Conservation (phyloP, 1,140 invertebrate genomes). For the Proales similis region DNA sequence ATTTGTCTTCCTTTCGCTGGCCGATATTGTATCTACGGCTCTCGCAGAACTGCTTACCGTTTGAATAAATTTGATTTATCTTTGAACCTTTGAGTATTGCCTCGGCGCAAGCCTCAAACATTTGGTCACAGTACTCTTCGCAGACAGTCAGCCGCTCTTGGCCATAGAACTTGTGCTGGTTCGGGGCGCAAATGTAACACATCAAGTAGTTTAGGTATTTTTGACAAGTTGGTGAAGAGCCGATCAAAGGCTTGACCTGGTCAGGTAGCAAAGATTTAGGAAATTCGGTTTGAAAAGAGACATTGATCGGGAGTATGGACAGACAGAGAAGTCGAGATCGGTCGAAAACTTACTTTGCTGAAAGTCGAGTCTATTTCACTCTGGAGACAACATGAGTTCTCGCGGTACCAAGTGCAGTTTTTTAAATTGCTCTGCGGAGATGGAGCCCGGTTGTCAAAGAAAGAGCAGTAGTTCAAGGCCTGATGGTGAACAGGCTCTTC, state of each 20-base stretch:
- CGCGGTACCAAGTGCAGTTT: constrained; percentile 53
- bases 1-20: constrained; percentile 41
- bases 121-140: constrained; percentile 48
- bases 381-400: constrained; percentile 52
- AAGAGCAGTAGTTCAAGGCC: constrained; percentile 48
- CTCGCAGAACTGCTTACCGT: constrained; percentile 47
- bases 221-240: constrained; percentile 48
- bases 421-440: constrained; percentile 47
- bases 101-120: constrained; percentile 44
- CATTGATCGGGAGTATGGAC: neutral
- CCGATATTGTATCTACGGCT: constrained; percentile 48
- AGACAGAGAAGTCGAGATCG: neutral
- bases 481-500: too few species aligned
- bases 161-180: constrained; percentile 49
- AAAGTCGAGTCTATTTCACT: constrained; percentile 52
- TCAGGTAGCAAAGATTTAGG: neutral
- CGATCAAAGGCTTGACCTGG: constrained; percentile 49
- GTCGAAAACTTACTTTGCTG: constrained; percentile 38
- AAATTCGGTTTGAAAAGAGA: too few species aligned
- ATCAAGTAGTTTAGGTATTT: constrained; percentile 52
- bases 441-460: constrained; percentile 52
- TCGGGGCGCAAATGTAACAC: constrained; percentile 53
- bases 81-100: constrained; percentile 46
- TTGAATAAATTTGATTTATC: constrained; percentile 47
- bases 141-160: constrained; percentile 50